phyloP scores from a whole-genome alignment of 2,797 vertebrate genomes.

The Gymnoscopelus braueri region DNA sequence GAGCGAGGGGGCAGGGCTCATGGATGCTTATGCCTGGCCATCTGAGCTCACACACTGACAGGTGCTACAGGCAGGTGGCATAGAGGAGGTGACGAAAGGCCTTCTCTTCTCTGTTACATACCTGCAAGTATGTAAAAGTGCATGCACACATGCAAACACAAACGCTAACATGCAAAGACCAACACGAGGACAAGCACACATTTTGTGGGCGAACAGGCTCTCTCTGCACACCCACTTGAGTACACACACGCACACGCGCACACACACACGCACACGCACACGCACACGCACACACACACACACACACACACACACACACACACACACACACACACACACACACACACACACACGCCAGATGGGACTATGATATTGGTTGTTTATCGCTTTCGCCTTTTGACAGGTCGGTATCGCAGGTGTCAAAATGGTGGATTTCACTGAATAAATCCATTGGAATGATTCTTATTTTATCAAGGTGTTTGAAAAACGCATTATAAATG shows the following conservation, averaged over 20 bases:
- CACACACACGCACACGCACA: background rate
- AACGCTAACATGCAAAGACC: background rate
- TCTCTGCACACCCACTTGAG: background rate
- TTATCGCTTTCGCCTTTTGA: too few species aligned
- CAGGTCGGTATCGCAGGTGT: too few species aligned
- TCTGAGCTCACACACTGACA: conserved; percentile 3
- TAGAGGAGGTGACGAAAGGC: conserved; percentile 15
- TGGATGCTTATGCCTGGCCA: conserved; percentile 8
- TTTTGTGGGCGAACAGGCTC: too few species aligned
- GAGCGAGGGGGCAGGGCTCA: conserved; percentile 3
- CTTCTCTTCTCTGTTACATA: conserved; percentile 23
- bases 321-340: conserved; percentile 21
- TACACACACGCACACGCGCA: too few species aligned
- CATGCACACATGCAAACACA: too few species aligned
- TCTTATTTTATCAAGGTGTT: too few species aligned
- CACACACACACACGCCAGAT: conserved; percentile 3
- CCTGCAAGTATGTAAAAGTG: background rate
- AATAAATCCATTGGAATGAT: too few species aligned
- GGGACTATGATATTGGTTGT: too few species aligned
- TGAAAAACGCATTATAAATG: too few species aligned
- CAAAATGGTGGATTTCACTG: too few species aligned
- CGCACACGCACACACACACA: background rate
- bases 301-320: conserved; percentile 7
- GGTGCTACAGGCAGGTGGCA: conserved; percentile 19
- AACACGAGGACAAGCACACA: too few species aligned